Evolutionary conservation across 2,113 vertebrate genomes (phyloP), one percentile per base, ranked within the genome.

Genomic region (Stomatorhinus ivindoensis): DNA sequence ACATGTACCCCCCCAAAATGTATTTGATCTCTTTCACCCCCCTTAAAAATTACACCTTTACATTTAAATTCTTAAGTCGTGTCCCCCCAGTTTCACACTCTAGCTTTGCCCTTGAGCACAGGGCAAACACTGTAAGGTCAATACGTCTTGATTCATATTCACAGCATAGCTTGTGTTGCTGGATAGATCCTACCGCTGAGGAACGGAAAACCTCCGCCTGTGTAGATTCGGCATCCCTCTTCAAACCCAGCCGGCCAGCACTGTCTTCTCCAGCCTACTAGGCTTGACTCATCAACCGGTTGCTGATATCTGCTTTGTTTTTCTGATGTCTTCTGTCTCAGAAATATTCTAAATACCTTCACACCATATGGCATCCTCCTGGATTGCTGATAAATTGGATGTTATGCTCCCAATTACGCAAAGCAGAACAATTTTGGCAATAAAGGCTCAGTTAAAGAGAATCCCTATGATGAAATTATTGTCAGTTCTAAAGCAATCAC

Each of bases 401-500:
- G 88, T 51, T 90, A 85, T 85, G 88, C 80, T 89, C 88, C 53
- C 80, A 85, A 85, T 89, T 84, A 89, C 51, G 46, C 50, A 84
- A 47, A 58, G 48, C 27, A 84, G 73, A 89, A 55, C 48, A 58
- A 85, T 50, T 84, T 50, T 83, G 80, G 88, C 80, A 85, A 89
- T 47, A 73, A 50, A 89, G 10, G 84, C 83, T 35, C 50, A 87
- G 82, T 24, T 58, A 84, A 83, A 89, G 48, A 76, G 46, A 85
- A 61, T 84, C 42, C 87, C 21, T 80, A 39, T 86, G 51, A 65
- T 61, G 35, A 91, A 91, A 87, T 87, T 80, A 91, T 88, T 58
- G 80, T 89, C 61, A 90, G 53, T 65, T 87, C 46, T 73, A 88
- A 91, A 85, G 55, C 47, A 89, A 89, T 89, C 39, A 76, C 65